Conservation (phyloP, 2,888 invertebrate genomes). For the Lycaena phlaeas region DNA sequence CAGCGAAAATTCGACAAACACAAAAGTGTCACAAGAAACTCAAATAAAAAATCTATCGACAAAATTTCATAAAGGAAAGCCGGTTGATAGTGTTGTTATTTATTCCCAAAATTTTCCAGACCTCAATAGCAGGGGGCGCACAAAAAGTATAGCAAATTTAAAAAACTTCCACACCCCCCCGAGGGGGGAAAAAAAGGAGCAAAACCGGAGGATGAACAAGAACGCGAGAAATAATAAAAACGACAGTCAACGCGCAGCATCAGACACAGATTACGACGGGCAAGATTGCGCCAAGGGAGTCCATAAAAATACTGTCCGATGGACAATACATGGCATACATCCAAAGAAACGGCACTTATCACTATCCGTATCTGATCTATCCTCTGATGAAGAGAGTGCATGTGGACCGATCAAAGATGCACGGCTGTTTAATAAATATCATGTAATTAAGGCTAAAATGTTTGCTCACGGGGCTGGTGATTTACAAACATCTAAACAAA, state of each 20-base stretch:
- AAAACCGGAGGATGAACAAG: conserved; percentile 43
- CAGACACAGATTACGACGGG: conserved; percentile 58
- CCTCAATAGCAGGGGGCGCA: conserved; percentile 42
- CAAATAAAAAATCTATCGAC: conserved; percentile 32
- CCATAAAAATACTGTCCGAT: conserved; percentile 49
- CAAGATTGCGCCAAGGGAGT: conserved; percentile 32
- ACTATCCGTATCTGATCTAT: conserved; percentile 52
- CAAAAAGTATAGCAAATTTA: conserved; percentile 59
- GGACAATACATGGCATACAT: conserved; percentile 49
- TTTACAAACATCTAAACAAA: conserved; percentile 54
- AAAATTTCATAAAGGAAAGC: conserved; percentile 60
- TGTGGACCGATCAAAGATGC: conserved; percentile 45
- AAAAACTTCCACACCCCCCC: conserved; percentile 71
- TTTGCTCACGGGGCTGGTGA: conserved; percentile 63
- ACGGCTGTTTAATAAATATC: conserved; percentile 42
- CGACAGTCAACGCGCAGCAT: conserved; percentile 49
- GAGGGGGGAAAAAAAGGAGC: conserved; percentile 69
- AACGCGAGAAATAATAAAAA: conserved; percentile 35
- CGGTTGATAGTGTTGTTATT: conserved; percentile 56
- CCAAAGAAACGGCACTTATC: conserved; percentile 58
- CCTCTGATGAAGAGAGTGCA: conserved; percentile 50
- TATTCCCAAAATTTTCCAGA: conserved; percentile 66
- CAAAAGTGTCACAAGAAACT: conserved; percentile 32
- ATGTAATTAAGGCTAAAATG: conserved; percentile 41
- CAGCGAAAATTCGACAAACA: conserved; percentile 53